Percentiles rank a stretch among this genome's conserved stretches.
phyloP scores from a whole-genome alignment of 2,113 vertebrate species.

The Pseudois nayaur region DNA sequence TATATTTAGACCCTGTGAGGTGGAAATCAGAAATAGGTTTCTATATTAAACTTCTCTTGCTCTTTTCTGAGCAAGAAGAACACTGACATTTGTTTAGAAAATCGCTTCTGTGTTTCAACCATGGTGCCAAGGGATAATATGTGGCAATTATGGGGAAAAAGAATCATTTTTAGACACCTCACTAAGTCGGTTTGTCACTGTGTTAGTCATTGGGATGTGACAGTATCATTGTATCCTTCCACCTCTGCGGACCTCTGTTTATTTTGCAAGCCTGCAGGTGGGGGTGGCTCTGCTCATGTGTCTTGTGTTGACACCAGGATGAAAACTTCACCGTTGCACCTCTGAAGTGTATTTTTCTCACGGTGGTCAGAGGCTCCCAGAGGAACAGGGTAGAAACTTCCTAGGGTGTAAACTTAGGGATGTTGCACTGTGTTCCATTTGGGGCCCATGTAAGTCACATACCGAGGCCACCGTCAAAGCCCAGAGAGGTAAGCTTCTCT shows the following conservation, averaged over 20 bases:
- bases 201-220: not conserved
- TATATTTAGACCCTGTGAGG: not conserved
- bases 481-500: not conserved
- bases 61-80: not conserved
- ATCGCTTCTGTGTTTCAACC: not conserved
- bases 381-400: not conserved
- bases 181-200: not conserved
- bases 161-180: not conserved
- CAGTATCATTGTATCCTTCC: not conserved
- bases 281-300: fast-evolving
- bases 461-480: not conserved
- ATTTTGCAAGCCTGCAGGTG: not conserved
- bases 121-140: not conserved
- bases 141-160: not conserved
- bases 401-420: not conserved
- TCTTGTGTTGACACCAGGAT: not conserved
- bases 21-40: slow-evolving; percentile 26
- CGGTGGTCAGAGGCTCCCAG: not conserved
- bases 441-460: fast-evolving
- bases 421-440: not conserved
- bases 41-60: not conserved
- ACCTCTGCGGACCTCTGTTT: not conserved
- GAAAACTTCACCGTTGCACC: not conserved
- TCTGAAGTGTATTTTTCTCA: not conserved
- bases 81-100: not conserved